Conservation (phyloP, 2,888 invertebrate genomes). For the Nomada flava region DNA sequence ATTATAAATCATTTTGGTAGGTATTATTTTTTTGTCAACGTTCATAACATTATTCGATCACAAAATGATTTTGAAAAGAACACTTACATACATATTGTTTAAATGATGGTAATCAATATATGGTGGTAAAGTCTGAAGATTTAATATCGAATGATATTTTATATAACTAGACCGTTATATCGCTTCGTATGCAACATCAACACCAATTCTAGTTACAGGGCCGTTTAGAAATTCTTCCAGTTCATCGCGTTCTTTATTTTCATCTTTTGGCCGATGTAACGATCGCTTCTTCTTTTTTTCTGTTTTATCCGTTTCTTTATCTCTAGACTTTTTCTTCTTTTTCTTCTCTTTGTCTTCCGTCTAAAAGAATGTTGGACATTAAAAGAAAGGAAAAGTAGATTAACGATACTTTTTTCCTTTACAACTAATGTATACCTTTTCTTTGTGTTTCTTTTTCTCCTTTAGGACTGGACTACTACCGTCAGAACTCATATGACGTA, state of each 20-base stretch:
- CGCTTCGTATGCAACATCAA: conserved; percentile 87
- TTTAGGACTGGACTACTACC: conserved; percentile 82
- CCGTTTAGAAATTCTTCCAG: conserved; percentile 88
- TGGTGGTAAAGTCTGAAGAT: conserved; percentile 16
- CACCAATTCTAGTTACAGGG: conserved; percentile 84
- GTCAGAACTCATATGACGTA: conserved; percentile 79
- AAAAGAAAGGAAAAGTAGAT: not conserved
- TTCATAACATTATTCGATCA: conserved; percentile 35
- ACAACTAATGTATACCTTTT: conserved; percentile 73
- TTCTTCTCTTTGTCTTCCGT: conserved; percentile 86
- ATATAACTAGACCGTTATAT: conserved; percentile 82
- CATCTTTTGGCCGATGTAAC: conserved; percentile 82
- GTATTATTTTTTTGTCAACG: conserved; percentile 17
- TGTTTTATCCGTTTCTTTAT: conserved; percentile 82
- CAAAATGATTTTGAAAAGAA: conserved; percentile 37
- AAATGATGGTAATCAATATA: conserved; percentile 36
- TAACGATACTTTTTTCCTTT: no score
- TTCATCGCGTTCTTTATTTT: conserved; percentile 85
- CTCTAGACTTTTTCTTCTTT: conserved; percentile 85
- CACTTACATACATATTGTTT: conserved; percentile 6
- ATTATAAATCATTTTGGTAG: conserved; percentile 36
- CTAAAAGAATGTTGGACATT: conserved; percentile 68
- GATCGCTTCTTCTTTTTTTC: conserved; percentile 84
- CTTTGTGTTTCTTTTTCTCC: conserved; percentile 82
- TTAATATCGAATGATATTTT: conserved; percentile 34